A percentile compares a stretch with the other conserved stretches of the same genome.
Evolutionary conservation across 2,888 invertebrate species (phyloP).

Genomic region (Hemithea aestivaria): DNA sequence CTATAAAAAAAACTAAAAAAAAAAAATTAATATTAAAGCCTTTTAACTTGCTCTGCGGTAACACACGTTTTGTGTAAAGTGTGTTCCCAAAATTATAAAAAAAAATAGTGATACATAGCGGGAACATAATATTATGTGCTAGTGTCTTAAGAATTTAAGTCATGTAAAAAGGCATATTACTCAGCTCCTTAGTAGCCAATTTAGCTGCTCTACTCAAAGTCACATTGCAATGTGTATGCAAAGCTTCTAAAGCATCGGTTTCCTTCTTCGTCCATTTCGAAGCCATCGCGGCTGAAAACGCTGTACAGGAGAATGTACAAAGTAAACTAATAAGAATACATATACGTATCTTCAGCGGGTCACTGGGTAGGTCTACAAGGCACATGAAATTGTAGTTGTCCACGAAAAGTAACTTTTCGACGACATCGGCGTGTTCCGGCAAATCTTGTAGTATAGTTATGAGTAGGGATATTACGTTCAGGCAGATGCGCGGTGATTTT

Average conservation of each 20-base stretch:
- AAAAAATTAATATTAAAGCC: too few species aligned
- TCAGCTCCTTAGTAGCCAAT: constrained; percentile 75
- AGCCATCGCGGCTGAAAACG: constrained; percentile 77
- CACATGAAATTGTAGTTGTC: constrained; percentile 71
- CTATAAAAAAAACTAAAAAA: too few species aligned
- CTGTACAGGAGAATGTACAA: constrained; percentile 83
- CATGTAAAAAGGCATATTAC: constrained; percentile 74
- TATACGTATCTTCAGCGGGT: constrained; percentile 80
- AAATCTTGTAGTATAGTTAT: constrained; percentile 85
- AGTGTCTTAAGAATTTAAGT: too few species aligned
- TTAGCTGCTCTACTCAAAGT: constrained; percentile 80
- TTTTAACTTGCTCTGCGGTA: too few species aligned
- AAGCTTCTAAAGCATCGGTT: constrained; percentile 77
- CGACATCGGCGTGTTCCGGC: constrained; percentile 87
- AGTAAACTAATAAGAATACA: constrained; percentile 86
- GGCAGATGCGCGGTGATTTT: constrained; percentile 80
- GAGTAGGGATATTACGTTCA: constrained; percentile 85
- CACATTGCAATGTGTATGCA: constrained; percentile 81
- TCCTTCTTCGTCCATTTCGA: constrained; percentile 81
- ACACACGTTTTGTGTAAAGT: too few species aligned
- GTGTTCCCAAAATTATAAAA: too few species aligned
- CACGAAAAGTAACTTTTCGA: constrained; percentile 84
- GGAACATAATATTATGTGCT: too few species aligned
- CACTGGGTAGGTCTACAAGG: constrained; percentile 79
- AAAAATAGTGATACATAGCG: too few species aligned